Evolutionary conservation across 2,888 invertebrate genomes (phyloP).

Genomic region (Troilus luridus): DNA sequence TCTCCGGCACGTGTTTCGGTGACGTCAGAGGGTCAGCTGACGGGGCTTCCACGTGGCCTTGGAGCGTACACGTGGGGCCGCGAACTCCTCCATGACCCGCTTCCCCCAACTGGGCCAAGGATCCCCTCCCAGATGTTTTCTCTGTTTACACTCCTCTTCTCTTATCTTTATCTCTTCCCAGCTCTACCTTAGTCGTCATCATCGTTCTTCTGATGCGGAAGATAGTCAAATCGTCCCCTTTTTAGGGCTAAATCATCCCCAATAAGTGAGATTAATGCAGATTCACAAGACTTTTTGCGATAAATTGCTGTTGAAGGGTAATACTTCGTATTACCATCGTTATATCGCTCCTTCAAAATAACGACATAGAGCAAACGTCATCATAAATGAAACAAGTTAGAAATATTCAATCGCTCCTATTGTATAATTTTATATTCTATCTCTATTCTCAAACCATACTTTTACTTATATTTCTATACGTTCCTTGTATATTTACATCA

Average conservation of each 20-base stretch:
- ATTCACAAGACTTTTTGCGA: neutral
- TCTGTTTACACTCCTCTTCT: conserved; percentile 19
- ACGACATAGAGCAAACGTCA: too few relatives aligned
- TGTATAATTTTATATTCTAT: too few relatives aligned
- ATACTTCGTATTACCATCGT: too few relatives aligned
- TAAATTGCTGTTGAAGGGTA: neutral
- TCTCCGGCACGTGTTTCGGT: conserved; percentile 20
- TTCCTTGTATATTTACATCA: too few relatives aligned
- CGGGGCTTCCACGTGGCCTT: conserved; percentile 12
- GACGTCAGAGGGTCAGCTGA: conserved; percentile 45
- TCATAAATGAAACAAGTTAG: too few relatives aligned
- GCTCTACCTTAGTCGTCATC: neutral
- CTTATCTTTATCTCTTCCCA: neutral
- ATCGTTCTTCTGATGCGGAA: neutral
- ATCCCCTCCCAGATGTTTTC: conserved; percentile 6
- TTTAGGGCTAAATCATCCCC: neutral
- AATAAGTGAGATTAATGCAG: neutral
- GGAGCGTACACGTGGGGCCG: conserved; percentile 10
- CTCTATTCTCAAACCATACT: too few relatives aligned
- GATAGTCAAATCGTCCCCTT: neutral
- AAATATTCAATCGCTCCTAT: too few relatives aligned
- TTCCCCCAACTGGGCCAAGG: conserved; percentile 46
- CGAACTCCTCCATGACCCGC: conserved; percentile 25
- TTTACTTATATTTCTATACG: too few relatives aligned
- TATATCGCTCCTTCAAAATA: too few relatives aligned